Percentiles rank a stretch among this genome's conserved stretches.
phyloP scores from a whole-genome alignment of 2,797 vertebrate species.

The Hybognathus amarus region DNA sequence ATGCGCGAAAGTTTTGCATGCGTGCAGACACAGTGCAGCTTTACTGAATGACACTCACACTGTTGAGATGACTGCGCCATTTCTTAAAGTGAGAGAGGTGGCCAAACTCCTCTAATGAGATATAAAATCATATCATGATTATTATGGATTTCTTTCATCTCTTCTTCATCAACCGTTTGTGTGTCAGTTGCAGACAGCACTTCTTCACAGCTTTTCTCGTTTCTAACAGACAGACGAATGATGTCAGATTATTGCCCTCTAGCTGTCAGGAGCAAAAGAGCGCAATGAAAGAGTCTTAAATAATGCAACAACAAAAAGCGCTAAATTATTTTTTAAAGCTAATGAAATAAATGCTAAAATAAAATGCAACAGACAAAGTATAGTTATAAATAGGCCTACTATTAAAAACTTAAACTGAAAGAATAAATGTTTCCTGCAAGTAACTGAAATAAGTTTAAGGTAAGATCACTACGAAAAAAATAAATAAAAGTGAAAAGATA shows the following conservation, averaged over 20 bases:
- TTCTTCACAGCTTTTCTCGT: slow-evolving; percentile 14
- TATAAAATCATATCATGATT: neutral
- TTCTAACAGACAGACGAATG: neutral
- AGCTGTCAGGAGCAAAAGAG: slow-evolving; percentile 11
- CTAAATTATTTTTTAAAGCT: neutral
- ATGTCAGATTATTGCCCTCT: neutral
- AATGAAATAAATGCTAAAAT: neutral
- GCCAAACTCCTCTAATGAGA: neutral
- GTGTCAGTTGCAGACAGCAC: neutral
- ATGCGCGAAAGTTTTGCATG: slow-evolving; percentile 29
- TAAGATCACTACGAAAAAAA: neutral
- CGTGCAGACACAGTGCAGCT: slow-evolving; percentile 2
- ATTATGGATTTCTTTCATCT: neutral
- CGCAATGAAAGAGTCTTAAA: neutral
- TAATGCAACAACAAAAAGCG: neutral
- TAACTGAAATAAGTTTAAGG: neutral
- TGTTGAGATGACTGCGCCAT: slow-evolving; percentile 31
- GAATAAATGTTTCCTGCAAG: neutral
- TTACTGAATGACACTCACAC: slow-evolving; percentile 23
- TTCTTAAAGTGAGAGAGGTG: neutral
- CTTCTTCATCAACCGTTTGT: slow-evolving; percentile 12
- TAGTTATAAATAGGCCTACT: neutral
- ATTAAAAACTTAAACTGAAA: neutral
- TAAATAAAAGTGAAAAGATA: too few relatives aligned
- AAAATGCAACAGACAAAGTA: neutral